Evolutionary conservation across 2,888 invertebrate genomes (phyloP).

Genomic region (Eupsilia transversa): DNA sequence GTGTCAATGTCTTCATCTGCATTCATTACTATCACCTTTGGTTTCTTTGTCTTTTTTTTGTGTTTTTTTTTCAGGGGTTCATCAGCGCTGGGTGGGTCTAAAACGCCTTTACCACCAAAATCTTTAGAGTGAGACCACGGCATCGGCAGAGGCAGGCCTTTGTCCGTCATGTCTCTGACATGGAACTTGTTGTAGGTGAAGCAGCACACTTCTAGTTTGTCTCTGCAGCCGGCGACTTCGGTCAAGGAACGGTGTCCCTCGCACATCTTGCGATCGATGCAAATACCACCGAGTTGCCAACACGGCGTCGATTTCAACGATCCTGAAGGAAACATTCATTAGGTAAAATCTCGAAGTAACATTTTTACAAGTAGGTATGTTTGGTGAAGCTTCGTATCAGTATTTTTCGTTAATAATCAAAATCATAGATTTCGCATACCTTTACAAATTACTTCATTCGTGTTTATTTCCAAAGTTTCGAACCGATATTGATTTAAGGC

Average conservation of each 20-base stretch:
- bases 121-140: slow-evolving; percentile 76
- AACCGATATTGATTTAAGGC: slow-evolving; percentile 5
- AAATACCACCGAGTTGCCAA: slow-evolving; percentile 83
- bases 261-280: slow-evolving; percentile 80
- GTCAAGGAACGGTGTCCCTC: slow-evolving; percentile 74
- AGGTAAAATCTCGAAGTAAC: slow-evolving; percentile 26
- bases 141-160: slow-evolving; percentile 73
- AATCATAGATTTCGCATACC: slow-evolving; percentile 11
- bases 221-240: slow-evolving; percentile 82
- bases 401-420: slow-evolving; percentile 27
- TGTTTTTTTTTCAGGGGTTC: slow-evolving; percentile 41
- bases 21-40: slow-evolving; percentile 19
- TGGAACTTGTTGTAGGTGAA: slow-evolving; percentile 82
- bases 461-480: slow-evolving; percentile 29
- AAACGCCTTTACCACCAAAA: slow-evolving; percentile 80
- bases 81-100: slow-evolving; percentile 44
- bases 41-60: slow-evolving; percentile 41
- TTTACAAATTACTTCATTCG: slow-evolving; percentile 9
- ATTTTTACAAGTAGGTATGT: slow-evolving; percentile 33
- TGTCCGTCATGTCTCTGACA: slow-evolving; percentile 75
- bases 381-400: no score
- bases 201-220: slow-evolving; percentile 82
- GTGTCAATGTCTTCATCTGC: not conserved
- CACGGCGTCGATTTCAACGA: slow-evolving; percentile 82
- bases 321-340: slow-evolving; percentile 71